These are phyloP conservation scores for Sinocyclocheilus anophthalmus DNA, from an alignment of 2,113 vertebrate genomes.

Conservation along the genomic window DNA sequence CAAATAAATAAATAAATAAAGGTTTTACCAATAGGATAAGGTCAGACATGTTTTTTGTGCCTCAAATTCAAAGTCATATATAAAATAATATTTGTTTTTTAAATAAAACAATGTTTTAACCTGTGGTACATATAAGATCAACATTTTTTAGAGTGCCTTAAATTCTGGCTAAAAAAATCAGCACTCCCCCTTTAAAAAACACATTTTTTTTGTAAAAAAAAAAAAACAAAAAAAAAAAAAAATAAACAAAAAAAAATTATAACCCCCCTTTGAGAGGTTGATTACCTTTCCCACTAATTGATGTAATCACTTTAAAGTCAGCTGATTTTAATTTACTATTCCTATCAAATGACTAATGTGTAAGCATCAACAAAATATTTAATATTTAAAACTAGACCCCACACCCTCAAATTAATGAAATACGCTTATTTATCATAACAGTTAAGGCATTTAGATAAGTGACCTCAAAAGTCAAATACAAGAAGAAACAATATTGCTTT, in stretches of 20 bases:
- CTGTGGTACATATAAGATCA: background rate
- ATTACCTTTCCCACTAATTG: background rate
- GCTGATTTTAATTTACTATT: background rate
- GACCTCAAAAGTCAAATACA: background rate
- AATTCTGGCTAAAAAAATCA: background rate
- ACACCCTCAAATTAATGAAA: slow-evolving; percentile 17
- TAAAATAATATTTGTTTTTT: background rate
- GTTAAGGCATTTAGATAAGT: background rate
- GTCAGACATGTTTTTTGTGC: background rate
- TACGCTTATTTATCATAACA: background rate
- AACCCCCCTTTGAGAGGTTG: background rate
- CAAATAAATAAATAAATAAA: background rate
- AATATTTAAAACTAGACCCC: background rate
- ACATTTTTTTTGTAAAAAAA: too few species aligned
- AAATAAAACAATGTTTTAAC: background rate
- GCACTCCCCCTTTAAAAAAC: too few species aligned
- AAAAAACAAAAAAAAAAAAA: too few species aligned
- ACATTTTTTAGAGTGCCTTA: background rate
- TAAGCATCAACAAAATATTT: background rate
- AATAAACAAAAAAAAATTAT: too few species aligned
- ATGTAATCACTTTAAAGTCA: background rate
- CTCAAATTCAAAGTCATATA: background rate
- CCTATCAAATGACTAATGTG: background rate
- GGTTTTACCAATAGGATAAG: background rate
- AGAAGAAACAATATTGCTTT: slow-evolving; percentile 51